A percentile compares a stretch with the other conserved stretches of the same genome.
Evolutionary conservation across 1,140 invertebrate species (phyloP).

Genomic region (Halyomorpha halys): DNA sequence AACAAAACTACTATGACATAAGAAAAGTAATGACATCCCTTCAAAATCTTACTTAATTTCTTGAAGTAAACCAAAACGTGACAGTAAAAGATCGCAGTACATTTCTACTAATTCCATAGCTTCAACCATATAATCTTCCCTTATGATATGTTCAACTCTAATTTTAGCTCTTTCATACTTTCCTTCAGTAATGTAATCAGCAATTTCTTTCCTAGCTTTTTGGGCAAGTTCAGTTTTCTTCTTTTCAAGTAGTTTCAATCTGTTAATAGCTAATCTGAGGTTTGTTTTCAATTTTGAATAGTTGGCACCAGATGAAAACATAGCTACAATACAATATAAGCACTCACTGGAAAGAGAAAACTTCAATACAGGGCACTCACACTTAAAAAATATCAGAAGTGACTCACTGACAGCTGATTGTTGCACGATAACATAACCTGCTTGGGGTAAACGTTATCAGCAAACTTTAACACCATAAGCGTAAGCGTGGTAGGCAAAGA

Average conservation of each 20-base stretch:
- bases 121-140: constrained; percentile 98
- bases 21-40: not conserved
- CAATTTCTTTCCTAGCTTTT: constrained; percentile 95
- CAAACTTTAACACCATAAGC: too few relatives aligned
- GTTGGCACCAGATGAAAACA: constrained; percentile 81
- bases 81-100: constrained; percentile 96
- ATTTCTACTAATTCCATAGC: constrained; percentile 99
- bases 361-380: too few relatives aligned
- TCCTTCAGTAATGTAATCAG: constrained; percentile 81
- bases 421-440: too few relatives aligned
- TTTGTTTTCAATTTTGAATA: constrained; percentile 96
- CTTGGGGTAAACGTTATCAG: too few relatives aligned
- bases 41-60: constrained; percentile 78
- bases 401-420: constrained; percentile 16
- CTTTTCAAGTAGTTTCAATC: constrained; percentile 91
- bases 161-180: constrained; percentile 93
- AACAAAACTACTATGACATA: too few relatives aligned
- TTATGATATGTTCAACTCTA: constrained; percentile 94
- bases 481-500: too few relatives aligned
- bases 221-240: constrained; percentile 95
- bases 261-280: constrained; percentile 79
- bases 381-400: too few relatives aligned
- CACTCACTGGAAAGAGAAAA: too few relatives aligned
- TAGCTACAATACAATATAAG: constrained; percentile 34
- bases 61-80: constrained; percentile 91